These are phyloP conservation scores for Drosophila prostipennis DNA, from an alignment of 2,888 invertebrate genomes.

Conservation along the genomic window DNA sequence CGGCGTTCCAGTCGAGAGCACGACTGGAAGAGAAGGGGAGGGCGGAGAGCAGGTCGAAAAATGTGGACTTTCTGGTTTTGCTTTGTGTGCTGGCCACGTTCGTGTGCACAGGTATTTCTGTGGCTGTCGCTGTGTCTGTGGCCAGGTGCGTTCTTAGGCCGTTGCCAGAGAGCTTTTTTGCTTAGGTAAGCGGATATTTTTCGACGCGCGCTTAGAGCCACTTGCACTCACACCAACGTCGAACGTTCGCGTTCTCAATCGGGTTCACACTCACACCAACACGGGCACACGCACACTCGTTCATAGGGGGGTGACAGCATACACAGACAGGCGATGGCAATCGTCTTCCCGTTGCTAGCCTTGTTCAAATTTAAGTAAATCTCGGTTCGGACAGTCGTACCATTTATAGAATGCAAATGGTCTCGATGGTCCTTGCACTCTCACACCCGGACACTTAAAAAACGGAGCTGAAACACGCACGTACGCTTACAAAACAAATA, in stretches of 20 bases:
- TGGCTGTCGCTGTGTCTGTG: slow-evolving; percentile 38
- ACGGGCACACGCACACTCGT: slow-evolving; percentile 37
- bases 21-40: not conserved
- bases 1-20: slow-evolving; percentile 9
- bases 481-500: slow-evolving; percentile 71
- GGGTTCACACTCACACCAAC: slow-evolving; percentile 30
- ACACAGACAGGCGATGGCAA: slow-evolving; percentile 9
- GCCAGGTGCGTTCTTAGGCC: slow-evolving; percentile 58
- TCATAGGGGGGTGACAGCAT: slow-evolving; percentile 47
- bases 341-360: slow-evolving; percentile 16
- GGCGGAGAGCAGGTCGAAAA: slow-evolving; percentile 47
- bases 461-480: not conserved
- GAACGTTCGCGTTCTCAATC: slow-evolving; percentile 28
- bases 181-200: slow-evolving; percentile 78
- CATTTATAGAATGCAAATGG: not conserved
- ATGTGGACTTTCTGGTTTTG: slow-evolving; percentile 82
- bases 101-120: slow-evolving; percentile 41
- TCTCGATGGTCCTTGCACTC: not conserved
- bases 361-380: slow-evolving; percentile 1
- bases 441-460: not conserved
- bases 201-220: slow-evolving; percentile 40
- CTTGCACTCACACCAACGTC: slow-evolving; percentile 35
- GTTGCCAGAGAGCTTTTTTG: slow-evolving; percentile 73
- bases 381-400: not conserved
- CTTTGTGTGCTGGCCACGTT: slow-evolving; percentile 68